Conservation (phyloP, 2,113 vertebrate species). For the Neodontobutis hainanensis region DNA sequence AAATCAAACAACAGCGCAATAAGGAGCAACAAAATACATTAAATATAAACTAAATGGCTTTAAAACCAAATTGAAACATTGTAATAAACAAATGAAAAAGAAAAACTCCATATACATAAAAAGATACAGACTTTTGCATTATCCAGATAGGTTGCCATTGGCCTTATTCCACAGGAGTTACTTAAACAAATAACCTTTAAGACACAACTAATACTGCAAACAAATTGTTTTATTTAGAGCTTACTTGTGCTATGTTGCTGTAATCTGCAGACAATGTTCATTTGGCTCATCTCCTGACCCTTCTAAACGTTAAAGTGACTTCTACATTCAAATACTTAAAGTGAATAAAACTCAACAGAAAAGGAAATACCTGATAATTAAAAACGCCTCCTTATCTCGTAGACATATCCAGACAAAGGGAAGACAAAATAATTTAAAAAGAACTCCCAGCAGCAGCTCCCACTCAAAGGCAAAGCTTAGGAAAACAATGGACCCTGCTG, state of each 20-base stretch:
- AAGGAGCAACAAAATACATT: no score
- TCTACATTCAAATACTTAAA: background rate
- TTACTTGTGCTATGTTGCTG: background rate
- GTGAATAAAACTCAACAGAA: background rate
- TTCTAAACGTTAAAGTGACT: constrained; percentile 3
- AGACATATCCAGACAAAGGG: constrained; percentile 39
- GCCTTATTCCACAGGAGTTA: no score
- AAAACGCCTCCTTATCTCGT: constrained; percentile 37
- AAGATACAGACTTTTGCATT: no score
- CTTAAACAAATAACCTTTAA: no score
- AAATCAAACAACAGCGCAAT: no score
- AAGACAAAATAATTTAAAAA: background rate
- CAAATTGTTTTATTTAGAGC: no score
- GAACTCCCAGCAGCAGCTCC: constrained; percentile 12
- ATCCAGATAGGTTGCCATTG: no score
- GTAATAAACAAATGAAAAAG: no score
- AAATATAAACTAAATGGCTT: no score
- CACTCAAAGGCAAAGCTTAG: constrained; percentile 51
- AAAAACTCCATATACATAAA: no score
- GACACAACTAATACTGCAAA: no score
- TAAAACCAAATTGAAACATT: no score
- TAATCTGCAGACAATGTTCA: background rate
- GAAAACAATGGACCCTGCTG: constrained; percentile 69
- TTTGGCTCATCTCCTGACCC: background rate
- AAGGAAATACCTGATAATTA: constrained; percentile 47